Conservation (phyloP, 1,140 invertebrate genomes). For the Coboldia fuscipes region DNA sequence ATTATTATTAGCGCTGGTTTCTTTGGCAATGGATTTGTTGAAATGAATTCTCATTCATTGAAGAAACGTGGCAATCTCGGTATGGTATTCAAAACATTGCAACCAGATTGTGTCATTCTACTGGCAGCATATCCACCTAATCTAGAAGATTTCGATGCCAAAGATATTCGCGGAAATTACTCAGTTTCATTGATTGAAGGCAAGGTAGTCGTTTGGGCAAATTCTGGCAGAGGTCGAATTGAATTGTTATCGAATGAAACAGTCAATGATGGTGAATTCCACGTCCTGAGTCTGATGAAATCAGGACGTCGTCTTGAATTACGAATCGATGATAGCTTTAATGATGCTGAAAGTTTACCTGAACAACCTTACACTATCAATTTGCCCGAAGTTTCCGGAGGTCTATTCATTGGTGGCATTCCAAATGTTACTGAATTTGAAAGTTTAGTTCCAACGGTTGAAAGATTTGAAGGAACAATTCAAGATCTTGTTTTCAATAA, state of each 20-base stretch:
- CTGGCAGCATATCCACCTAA: conserved; percentile 42
- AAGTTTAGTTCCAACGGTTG: conserved; percentile 11
- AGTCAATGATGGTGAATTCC: conserved; percentile 37
- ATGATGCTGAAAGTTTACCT: conserved; percentile 27
- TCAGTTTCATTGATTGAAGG: conserved; percentile 41
- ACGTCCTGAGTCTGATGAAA: conserved; percentile 31
- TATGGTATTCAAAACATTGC: conserved; percentile 55
- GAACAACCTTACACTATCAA: conserved; percentile 27
- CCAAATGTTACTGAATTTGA: conserved; percentile 13
- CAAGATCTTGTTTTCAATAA: conserved; percentile 63
- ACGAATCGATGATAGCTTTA: conserved; percentile 39
- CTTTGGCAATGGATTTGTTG: conserved; percentile 55
- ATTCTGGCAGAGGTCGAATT: conserved; percentile 41
- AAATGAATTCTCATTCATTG: conserved; percentile 41
- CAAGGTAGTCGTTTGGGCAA: conserved; percentile 33
- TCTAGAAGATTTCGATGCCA: conserved; percentile 21
- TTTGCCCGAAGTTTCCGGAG: conserved; percentile 22
- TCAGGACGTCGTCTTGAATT: conserved; percentile 30
- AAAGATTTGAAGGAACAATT: conserved; percentile 55
- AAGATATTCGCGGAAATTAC: conserved; percentile 33
- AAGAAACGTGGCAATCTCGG: conserved; percentile 42
- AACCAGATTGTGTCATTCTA: conserved; percentile 45
- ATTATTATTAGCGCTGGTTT: conserved; percentile 36
- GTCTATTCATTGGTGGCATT: conserved; percentile 23
- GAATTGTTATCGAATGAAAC: conserved; percentile 33